phyloP scores from a whole-genome alignment of 64 coral and sea anemone genomes.

The Hydrozoanthus tunicans region DNA sequence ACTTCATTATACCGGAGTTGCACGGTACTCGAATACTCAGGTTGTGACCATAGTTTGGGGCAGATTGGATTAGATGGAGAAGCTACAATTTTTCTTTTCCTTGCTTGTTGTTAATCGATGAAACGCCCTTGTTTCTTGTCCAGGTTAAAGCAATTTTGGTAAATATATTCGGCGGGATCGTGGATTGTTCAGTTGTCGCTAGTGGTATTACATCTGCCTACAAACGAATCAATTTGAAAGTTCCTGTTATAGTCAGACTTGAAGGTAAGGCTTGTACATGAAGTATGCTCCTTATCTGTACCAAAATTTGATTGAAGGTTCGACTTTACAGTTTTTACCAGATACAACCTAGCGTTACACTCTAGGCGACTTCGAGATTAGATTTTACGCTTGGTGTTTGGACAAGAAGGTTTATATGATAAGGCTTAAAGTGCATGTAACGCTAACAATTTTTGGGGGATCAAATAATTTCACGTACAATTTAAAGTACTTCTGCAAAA shows the following conservation, averaged over 20 bases:
- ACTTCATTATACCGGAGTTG: no score
- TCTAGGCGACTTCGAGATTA: conserved; percentile 1
- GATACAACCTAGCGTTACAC: not conserved
- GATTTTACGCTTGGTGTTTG: no score
- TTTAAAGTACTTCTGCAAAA: no score
- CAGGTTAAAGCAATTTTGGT: conserved; percentile 95
- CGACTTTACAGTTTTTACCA: not conserved
- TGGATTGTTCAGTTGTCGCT: conserved; percentile 89
- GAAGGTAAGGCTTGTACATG: conserved; percentile 65
- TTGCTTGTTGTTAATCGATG: not conserved
- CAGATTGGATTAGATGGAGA: not conserved
- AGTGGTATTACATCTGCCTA: conserved; percentile 92
- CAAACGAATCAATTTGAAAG: conserved; percentile 76
- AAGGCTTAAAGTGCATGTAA: no score
- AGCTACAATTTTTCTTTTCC: not conserved
- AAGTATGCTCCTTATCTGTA: not conserved
- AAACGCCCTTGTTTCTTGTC: not conserved
- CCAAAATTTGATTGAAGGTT: not conserved
- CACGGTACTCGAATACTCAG: no score
- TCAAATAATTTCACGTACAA: no score
- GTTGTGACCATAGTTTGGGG: not conserved
- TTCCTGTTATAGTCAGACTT: conserved; percentile 80
- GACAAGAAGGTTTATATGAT: no score
- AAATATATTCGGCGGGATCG: conserved; percentile 98
- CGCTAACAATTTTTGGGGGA: no score